A percentile compares a stretch with the other conserved stretches of the same genome.
phyloP scores from a whole-genome alignment of 2,888 invertebrate species.

The Pristionchus entomophagus region DNA sequence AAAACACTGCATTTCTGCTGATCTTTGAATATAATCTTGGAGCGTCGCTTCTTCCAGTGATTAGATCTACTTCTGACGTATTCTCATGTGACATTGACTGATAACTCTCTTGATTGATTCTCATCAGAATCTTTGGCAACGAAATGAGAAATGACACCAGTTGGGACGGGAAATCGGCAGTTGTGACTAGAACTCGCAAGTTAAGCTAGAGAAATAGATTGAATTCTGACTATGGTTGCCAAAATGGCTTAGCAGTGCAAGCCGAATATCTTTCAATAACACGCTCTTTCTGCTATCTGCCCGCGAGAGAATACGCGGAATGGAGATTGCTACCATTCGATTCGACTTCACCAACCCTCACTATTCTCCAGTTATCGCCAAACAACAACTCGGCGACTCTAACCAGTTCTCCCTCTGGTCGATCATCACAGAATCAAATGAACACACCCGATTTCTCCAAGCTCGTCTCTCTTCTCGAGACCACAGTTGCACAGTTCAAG shows the following conservation, averaged over 20 bases:
- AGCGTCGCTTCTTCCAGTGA: no score
- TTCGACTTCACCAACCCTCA: no score
- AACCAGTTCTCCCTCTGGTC: not conserved
- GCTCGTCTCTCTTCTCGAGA: constrained; percentile 23
- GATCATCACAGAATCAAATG: constrained; percentile 20
- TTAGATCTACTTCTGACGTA: constrained; percentile 1
- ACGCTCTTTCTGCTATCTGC: no score
- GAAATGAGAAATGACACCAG: no score
- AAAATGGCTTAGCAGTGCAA: no score
- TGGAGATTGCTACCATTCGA: no score
- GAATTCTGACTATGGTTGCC: no score
- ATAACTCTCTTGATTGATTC: constrained; percentile 29
- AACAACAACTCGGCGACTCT: constrained; percentile 29
- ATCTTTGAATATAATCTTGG: not conserved
- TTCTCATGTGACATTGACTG: not conserved
- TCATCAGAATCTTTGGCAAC: not conserved
- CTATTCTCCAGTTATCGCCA: constrained; percentile 14
- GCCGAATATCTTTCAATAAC: no score
- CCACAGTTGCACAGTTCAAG: constrained; percentile 24
- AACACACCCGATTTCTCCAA: not conserved
- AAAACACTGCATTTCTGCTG: no score
- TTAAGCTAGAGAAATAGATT: no score
- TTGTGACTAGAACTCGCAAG: not conserved
- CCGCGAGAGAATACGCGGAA: no score
- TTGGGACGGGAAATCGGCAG: no score